Percentiles rank a stretch among this genome's conserved stretches.
phyloP scores from a whole-genome alignment of 2,888 invertebrate species.

The Xylophagus ater region DNA sequence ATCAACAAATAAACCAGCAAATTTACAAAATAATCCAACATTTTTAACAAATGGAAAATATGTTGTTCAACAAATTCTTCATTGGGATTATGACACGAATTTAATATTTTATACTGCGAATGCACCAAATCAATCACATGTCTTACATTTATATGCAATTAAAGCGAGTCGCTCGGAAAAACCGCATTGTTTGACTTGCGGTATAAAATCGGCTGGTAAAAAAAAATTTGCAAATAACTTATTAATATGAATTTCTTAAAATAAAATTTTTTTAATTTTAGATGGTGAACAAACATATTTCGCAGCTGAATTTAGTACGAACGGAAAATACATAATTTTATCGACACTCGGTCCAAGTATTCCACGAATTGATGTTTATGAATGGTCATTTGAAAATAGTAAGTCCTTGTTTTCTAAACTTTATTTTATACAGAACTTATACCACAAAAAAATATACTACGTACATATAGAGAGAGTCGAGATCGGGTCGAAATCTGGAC shows the following conservation, averaged over 20 bases:
- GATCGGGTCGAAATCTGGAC: too few relatives aligned
- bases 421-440: not conserved
- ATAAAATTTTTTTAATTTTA: conserved; percentile 9
- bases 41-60: conserved; percentile 52
- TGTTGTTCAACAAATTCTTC: conserved; percentile 60
- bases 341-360: conserved; percentile 77
- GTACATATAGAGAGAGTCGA: too few relatives aligned
- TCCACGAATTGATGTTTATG: conserved; percentile 57
- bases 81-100: conserved; percentile 56
- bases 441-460: too few relatives aligned
- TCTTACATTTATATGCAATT: conserved; percentile 70
- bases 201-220: conserved; percentile 27
- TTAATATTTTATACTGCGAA: conserved; percentile 77
- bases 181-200: conserved; percentile 67
- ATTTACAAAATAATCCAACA: conserved; percentile 27
- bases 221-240: not conserved
- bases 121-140: conserved; percentile 58
- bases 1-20: conserved; percentile 31
- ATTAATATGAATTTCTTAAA: not conserved
- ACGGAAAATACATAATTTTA: conserved; percentile 56
- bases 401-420: conserved; percentile 14
- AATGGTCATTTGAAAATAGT: conserved; percentile 29
- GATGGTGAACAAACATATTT: conserved; percentile 32
- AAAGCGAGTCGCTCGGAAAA: conserved; percentile 41
- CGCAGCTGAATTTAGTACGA: conserved; percentile 53